Conservation (phyloP, 2,888 invertebrate genomes). For the Sympetrum striolatum region DNA sequence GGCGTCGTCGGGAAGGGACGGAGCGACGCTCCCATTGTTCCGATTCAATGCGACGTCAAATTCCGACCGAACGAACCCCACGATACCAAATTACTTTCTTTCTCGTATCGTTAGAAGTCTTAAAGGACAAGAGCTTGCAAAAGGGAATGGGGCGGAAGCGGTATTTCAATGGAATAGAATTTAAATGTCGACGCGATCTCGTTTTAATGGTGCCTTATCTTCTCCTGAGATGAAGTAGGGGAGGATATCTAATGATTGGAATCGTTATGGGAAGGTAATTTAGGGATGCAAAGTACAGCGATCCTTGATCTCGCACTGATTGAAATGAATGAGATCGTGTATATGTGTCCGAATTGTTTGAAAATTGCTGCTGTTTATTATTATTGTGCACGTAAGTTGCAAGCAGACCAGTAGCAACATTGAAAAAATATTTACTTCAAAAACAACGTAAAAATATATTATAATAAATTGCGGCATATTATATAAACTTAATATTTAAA, state of each 20-base stretch:
- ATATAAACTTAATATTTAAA: no score
- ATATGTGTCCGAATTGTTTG: no score
- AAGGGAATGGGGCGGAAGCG: background rate
- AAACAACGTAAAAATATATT: no score
- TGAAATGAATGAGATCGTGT: background rate
- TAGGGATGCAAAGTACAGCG: background rate
- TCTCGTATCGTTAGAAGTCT: background rate
- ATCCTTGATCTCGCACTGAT: background rate
- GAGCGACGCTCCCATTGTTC: conserved; percentile 9
- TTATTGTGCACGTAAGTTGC: no score
- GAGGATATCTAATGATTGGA: background rate
- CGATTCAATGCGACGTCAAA: conserved; percentile 19
- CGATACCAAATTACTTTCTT: background rate
- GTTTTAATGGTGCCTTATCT: background rate
- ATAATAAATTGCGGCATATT: no score
- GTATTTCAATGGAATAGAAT: background rate
- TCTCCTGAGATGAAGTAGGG: background rate
- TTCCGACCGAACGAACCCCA: background rate
- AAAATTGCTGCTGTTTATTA: no score
- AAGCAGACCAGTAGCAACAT: no score
- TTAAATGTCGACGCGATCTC: background rate
- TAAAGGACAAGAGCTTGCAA: background rate
- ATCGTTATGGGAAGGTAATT: background rate
- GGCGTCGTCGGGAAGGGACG: background rate
- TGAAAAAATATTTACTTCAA: no score